These are phyloP conservation scores for Apotomis turbidana DNA, from an alignment of 2,888 invertebrate genomes.

Conservation along the genomic window DNA sequence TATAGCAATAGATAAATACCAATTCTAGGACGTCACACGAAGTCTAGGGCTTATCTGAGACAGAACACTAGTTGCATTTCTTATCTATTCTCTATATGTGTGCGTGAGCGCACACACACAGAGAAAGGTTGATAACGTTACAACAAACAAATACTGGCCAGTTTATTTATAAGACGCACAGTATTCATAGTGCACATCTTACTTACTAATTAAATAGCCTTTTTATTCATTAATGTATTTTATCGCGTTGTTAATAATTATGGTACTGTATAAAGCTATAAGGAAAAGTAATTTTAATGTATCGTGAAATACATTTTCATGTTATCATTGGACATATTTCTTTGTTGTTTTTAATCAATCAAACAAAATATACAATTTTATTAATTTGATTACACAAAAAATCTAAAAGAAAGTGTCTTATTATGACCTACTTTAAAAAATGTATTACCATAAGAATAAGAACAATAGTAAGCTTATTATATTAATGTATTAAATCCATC, in stretches of 20 bases:
- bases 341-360: too few species aligned
- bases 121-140: constrained; percentile 64
- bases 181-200: constrained; percentile 63
- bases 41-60: constrained; percentile 38
- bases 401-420: too few species aligned
- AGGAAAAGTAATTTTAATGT: too few species aligned
- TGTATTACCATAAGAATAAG: too few species aligned
- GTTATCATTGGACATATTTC: too few species aligned
- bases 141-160: constrained; percentile 59
- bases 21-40: constrained; percentile 28
- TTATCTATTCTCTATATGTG: constrained; percentile 22
- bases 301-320: too few species aligned
- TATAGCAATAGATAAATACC: constrained; percentile 23
- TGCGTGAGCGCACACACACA: constrained; percentile 49
- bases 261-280: too few species aligned
- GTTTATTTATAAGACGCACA: constrained; percentile 75
- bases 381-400: too few species aligned
- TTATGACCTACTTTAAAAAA: too few species aligned
- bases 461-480: too few species aligned
- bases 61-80: constrained; percentile 36
- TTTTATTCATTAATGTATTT: not conserved
- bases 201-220: not conserved
- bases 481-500: too few species aligned
- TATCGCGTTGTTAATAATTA: not conserved
- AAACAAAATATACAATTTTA: too few species aligned